Evolutionary conservation across 2,797 vertebrate species (phyloP).

Genomic region (Iguana delicatissima): DNA sequence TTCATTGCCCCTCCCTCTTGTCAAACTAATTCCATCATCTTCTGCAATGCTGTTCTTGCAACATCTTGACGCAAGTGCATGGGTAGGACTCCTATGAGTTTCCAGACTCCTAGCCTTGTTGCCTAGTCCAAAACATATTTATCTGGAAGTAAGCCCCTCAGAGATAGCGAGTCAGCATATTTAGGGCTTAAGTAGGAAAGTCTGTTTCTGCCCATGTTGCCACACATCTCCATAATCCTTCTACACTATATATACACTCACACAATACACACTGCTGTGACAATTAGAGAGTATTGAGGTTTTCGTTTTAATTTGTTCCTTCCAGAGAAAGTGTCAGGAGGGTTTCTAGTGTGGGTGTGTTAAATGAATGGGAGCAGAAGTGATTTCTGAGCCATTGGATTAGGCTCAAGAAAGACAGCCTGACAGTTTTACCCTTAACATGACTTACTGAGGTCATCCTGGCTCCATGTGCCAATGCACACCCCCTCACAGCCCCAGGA

Average conservation of each 20-base stretch:
- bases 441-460: slow-evolving; percentile 73
- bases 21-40: slow-evolving; percentile 33
- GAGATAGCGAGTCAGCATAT: background rate
- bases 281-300: slow-evolving; percentile 28
- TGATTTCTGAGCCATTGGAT: slow-evolving; percentile 65
- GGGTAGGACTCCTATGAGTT: slow-evolving; percentile 24
- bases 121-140: background rate
- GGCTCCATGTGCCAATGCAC: slow-evolving; percentile 65
- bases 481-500: slow-evolving; percentile 50
- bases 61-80: background rate
- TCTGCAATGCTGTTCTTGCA: slow-evolving; percentile 36
- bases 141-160: slow-evolving; percentile 33
- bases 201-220: slow-evolving; percentile 35
- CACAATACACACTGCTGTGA: slow-evolving; percentile 37
- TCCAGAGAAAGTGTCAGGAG: slow-evolving; percentile 62
- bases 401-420: slow-evolving; percentile 59
- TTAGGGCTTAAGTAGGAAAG: background rate
- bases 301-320: slow-evolving; percentile 59
- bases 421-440: slow-evolving; percentile 73
- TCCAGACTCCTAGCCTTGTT: slow-evolving; percentile 25
- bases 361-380: slow-evolving; percentile 52
- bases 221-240: background rate
- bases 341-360: slow-evolving; percentile 55
- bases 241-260: background rate
- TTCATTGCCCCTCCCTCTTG: slow-evolving; percentile 1